A percentile compares a stretch with the other conserved stretches of the same genome.
Evolutionary conservation across 2,113 vertebrate species (phyloP).

Genomic region (Recurvirostra avosetta): DNA sequence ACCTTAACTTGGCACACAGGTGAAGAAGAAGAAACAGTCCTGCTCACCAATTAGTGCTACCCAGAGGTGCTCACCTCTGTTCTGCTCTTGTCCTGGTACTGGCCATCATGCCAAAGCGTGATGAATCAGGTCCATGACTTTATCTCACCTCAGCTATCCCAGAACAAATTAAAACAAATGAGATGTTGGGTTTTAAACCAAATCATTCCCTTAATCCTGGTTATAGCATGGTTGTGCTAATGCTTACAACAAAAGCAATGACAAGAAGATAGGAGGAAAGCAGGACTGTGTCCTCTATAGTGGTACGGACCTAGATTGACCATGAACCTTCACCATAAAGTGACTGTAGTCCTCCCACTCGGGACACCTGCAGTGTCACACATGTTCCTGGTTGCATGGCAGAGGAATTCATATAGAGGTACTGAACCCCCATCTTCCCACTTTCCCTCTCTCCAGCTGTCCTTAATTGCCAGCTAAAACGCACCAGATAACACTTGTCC

Average conservation of each 20-base stretch:
- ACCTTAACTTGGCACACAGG: neutral
- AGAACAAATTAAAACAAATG: neutral
- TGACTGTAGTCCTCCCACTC: neutral
- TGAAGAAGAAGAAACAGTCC: neutral
- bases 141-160: neutral
- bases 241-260: neutral
- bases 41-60: neutral
- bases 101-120: neutral
- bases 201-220: neutral
- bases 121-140: neutral
- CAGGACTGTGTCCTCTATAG: fast-evolving
- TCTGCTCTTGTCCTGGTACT: neutral
- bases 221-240: neutral
- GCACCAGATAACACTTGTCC: neutral
- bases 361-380: neutral
- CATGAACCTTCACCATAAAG: neutral
- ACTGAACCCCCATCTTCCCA: neutral
- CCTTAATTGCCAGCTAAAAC: neutral
- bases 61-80: neutral
- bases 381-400: neutral
- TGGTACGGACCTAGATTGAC: neutral
- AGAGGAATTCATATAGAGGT: neutral
- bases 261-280: neutral
- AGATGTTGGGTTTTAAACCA: neutral
- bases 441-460: neutral